Evolutionary conservation across 1,140 invertebrate genomes (phyloP).

Genomic region (Rhynchophorus ferrugineus): DNA sequence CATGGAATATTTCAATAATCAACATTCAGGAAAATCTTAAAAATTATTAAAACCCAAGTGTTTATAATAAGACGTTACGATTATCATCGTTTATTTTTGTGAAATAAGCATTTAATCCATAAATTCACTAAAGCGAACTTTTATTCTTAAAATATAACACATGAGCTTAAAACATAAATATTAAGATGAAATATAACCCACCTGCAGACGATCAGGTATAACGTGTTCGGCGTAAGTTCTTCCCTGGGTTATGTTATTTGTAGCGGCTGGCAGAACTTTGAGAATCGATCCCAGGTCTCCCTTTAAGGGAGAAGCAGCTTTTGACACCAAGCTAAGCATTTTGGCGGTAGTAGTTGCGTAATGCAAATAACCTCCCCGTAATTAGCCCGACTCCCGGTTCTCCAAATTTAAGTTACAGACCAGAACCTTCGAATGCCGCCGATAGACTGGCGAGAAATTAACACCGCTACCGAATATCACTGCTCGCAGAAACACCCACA

Average conservation of each 20-base stretch:
- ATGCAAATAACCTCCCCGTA: not conserved
- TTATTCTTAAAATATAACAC: too few relatives aligned
- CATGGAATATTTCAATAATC: too few relatives aligned
- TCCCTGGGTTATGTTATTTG: slow-evolving; percentile 27
- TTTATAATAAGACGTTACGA: too few relatives aligned
- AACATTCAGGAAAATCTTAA: too few relatives aligned
- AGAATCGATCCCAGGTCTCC: slow-evolving; percentile 29
- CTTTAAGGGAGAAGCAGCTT: slow-evolving; percentile 25
- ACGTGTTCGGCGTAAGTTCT: slow-evolving; percentile 64
- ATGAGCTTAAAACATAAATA: too few relatives aligned
- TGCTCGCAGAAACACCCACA: too few relatives aligned
- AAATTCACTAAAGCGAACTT: too few relatives aligned
- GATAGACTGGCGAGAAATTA: too few relatives aligned
- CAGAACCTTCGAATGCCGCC: not conserved
- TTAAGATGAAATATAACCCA: slow-evolving; percentile 5
- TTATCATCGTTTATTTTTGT: too few relatives aligned
- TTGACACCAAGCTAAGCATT: slow-evolving; percentile 37
- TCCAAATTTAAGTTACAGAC: slow-evolving; percentile 1
- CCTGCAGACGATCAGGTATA: slow-evolving; percentile 75
- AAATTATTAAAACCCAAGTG: too few relatives aligned
- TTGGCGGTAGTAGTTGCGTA: slow-evolving; percentile 7
- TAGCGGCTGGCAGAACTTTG: slow-evolving; percentile 35
- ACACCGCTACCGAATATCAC: too few relatives aligned
- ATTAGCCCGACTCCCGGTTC: not conserved
- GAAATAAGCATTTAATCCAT: too few relatives aligned